Evolutionary conservation across 2,888 invertebrate genomes (phyloP), one percentile per base, ranked within the genome.

Genomic region (Drosophila sordidapex): DNA sequence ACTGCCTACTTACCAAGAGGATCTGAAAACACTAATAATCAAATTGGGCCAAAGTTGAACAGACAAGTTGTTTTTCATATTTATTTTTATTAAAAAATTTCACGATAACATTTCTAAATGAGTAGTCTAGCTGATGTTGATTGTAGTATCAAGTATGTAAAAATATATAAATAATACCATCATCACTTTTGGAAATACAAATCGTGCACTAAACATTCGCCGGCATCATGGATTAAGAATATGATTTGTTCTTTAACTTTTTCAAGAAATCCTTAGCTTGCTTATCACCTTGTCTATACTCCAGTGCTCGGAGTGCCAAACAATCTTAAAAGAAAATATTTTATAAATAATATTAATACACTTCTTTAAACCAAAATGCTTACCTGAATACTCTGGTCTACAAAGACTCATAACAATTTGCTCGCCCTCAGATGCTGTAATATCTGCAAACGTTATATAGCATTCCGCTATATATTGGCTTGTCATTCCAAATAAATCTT

Each of bases 381-480:
- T 93, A 96, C 97, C 95, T 86, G 95, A 94, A 79, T 94, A 95
- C 35, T 94, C 94, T 0, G 97, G 97, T 78, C 95, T 94, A 15
- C 95, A 95, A 10, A 98, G 93, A 75, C 95, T 95, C 89, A 97
- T 93, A 86, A 96, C 95, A 76, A 96, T 94, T 93, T 97, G 98
- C 67, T 96, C 95, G 69, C 96, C 94, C 59, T 95, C 94, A 73
- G 93, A 93, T 54, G 95, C 94, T 18, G 95, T 95, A 82, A 98
- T 95, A 88, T 97, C 96, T 74, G 94, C 95, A 93, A 99, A 96
- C 84, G 96, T 95, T 38, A 99, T 92, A 93, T 97, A 99, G 48
- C 98, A 97, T 93, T 99, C 99, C 11, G 98, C 99, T 80, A 99
- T 96, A 94, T 99, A 99, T 91, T 98, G 97, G 92, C 98, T 98